Evolutionary conservation across 1,140 invertebrate species (phyloP).

Genomic region (Bursaphelenchus mucronatus): DNA sequence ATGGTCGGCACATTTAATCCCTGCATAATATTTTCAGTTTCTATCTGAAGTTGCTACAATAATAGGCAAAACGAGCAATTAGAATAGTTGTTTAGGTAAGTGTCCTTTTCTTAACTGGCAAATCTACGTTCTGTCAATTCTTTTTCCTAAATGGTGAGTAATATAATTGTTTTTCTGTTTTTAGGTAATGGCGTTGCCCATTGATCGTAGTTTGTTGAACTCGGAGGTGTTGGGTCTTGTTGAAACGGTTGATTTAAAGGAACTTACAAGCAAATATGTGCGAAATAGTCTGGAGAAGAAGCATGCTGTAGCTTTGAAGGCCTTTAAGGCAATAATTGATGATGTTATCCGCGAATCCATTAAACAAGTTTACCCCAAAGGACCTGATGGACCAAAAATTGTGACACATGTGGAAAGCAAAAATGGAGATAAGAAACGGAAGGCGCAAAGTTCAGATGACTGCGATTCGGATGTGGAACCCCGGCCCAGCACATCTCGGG

Average conservation of each 20-base stretch:
- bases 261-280: constrained; percentile 31
- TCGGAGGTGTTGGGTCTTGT: constrained; percentile 11
- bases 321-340: constrained; percentile 30
- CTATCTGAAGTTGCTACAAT: too few species aligned
- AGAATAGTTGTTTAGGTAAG: neutral
- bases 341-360: neutral
- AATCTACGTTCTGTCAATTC: constrained; percentile 10
- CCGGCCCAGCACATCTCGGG: neutral
- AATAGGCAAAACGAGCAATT: too few species aligned
- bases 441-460: neutral
- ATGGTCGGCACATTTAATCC: too few species aligned
- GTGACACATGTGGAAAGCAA: neutral
- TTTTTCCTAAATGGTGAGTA: constrained; percentile 6
- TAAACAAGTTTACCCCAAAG: constrained; percentile 4
- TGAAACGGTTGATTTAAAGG: constrained; percentile 1
- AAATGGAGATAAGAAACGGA: neutral
- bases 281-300: constrained; percentile 32
- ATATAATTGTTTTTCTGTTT: constrained; percentile 14
- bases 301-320: constrained; percentile 16
- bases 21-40: too few species aligned
- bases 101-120: neutral
- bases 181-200: constrained; percentile 29
- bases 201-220: neutral
- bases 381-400: neutral
- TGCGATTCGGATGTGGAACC: constrained; percentile 6